Conservation (phyloP, 2,888 invertebrate species). For the Drosophila acutilabella region DNA sequence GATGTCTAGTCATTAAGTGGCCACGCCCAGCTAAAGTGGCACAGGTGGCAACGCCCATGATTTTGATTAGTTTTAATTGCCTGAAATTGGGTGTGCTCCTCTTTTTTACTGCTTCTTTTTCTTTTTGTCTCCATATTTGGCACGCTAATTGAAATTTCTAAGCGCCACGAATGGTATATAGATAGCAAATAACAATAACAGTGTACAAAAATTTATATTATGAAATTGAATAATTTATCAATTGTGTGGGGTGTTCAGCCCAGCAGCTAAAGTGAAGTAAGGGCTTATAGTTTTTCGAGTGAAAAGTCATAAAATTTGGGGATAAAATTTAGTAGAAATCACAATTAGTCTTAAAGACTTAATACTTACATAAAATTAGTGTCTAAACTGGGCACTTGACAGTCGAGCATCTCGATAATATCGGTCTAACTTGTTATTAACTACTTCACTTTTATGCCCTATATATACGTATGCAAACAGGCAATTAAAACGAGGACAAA, state of each 20-base stretch:
- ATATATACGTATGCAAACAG: constrained; percentile 55
- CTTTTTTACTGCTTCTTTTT: background rate
- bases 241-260: constrained; percentile 30
- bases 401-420: too few species aligned
- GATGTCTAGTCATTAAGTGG: constrained; percentile 32
- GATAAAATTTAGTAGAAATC: too few species aligned
- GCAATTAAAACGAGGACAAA: constrained; percentile 54
- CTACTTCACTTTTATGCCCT: constrained; percentile 28
- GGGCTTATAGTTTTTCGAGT: too few species aligned
- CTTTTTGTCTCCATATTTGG: constrained; percentile 1
- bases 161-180: constrained; percentile 7
- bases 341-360: too few species aligned
- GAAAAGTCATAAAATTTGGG: too few species aligned
- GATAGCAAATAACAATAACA: background rate
- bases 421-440: constrained; percentile 26
- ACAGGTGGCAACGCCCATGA: constrained; percentile 54
- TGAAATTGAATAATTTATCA: constrained; percentile 49
- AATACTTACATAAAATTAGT: too few species aligned
- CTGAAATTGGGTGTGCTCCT: constrained; percentile 40
- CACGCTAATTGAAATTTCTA: constrained; percentile 58
- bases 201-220: constrained; percentile 14
- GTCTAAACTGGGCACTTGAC: too few species aligned
- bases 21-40: constrained; percentile 39
- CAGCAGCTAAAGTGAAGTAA: too few species aligned
- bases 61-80: constrained; percentile 53